Percentiles rank a stretch among this genome's conserved stretches.
These are phyloP conservation scores for Holcopasites calliopsidis DNA, from an alignment of 1,140 invertebrate species.

Conservation along the genomic window DNA sequence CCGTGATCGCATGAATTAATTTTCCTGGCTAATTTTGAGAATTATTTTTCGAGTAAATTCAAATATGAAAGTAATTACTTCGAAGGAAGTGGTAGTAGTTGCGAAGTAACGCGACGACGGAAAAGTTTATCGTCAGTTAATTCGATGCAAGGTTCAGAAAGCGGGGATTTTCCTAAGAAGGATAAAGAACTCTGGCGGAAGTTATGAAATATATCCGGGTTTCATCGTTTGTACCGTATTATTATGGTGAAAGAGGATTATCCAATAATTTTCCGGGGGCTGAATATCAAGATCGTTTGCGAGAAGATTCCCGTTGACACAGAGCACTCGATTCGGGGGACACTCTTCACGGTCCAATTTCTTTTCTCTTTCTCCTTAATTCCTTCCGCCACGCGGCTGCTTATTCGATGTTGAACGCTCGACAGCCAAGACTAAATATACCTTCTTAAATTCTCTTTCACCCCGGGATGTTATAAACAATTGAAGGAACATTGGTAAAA, in stretches of 20 bases:
- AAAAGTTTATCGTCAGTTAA: background rate
- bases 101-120: background rate
- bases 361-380: background rate
- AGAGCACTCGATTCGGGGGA: constrained; percentile 2
- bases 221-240: constrained; percentile 37
- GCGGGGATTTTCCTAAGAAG: constrained; percentile 19
- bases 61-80: too few relatives aligned
- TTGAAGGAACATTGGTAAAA: background rate
- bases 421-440: background rate
- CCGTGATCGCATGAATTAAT: background rate
- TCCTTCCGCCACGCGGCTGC: background rate
- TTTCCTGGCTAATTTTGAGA: background rate
- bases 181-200: constrained; percentile 15
- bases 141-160: background rate
- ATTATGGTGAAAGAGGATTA: constrained; percentile 53
- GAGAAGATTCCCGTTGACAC: constrained; percentile 28
- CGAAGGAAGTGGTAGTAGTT: too few relatives aligned
- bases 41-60: background rate
- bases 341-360: background rate
- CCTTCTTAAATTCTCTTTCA: background rate
- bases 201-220: constrained; percentile 37
- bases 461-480: too few relatives aligned
- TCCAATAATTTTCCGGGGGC: constrained; percentile 45
- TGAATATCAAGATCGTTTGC: constrained; percentile 30
- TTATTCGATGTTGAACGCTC: constrained; percentile 19